A percentile compares a stretch with the other conserved stretches of the same genome.
These are phyloP conservation scores for Brotula barbata DNA, from an alignment of 2,797 vertebrate genomes.

Conservation along the genomic window DNA sequence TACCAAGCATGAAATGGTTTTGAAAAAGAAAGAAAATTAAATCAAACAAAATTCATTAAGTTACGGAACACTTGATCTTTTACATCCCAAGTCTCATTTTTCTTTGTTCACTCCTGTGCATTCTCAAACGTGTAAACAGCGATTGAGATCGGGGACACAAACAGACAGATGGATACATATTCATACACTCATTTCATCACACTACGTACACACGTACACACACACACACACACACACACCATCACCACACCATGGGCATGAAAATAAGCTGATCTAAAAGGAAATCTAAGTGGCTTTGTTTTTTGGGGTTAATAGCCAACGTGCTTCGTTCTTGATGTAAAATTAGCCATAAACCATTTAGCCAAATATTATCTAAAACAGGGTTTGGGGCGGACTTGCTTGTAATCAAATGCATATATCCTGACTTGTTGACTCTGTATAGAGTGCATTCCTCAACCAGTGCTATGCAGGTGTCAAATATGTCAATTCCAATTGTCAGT, in stretches of 20 bases:
- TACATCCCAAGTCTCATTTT: slow-evolving; percentile 51
- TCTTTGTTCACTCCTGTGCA: slow-evolving; percentile 23
- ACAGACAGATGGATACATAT: background rate
- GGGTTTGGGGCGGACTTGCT: background rate
- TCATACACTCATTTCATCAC: background rate
- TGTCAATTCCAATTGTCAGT: background rate
- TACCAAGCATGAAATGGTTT: slow-evolving; percentile 68
- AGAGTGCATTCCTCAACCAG: background rate
- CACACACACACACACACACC: background rate
- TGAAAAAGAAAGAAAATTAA: slow-evolving; percentile 32
- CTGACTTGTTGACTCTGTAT: slow-evolving; percentile 1
- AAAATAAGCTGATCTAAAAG: background rate
- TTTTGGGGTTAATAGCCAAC: background rate
- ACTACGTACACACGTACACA: slow-evolving; percentile 1
- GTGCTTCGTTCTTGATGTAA: background rate
- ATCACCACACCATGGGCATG: background rate
- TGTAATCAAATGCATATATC: background rate
- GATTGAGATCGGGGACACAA: slow-evolving; percentile 7
- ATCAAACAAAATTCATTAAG: slow-evolving; percentile 70
- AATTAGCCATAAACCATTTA: background rate
- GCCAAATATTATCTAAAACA: background rate
- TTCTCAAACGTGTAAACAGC: slow-evolving; percentile 27
- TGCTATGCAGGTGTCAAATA: slow-evolving; percentile 14
- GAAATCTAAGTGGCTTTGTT: background rate
- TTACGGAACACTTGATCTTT: slow-evolving; percentile 62